Conservation (phyloP, 2,797 vertebrate species). For the Ataeniobius toweri region DNA sequence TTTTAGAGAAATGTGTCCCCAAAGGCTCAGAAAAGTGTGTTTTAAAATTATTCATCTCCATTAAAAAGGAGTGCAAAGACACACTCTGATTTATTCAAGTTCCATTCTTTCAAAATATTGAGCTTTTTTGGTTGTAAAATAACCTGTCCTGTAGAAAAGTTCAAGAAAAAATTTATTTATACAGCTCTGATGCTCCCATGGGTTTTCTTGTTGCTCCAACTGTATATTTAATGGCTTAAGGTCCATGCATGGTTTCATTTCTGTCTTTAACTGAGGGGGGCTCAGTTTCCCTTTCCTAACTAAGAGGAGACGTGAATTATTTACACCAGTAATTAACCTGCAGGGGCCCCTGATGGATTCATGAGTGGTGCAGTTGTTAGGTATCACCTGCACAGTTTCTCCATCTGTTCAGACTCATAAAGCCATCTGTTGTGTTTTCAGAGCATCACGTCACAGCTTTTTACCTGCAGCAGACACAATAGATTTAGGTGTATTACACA, state of each 20-base stretch:
- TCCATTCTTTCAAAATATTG: background rate
- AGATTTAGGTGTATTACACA: background rate
- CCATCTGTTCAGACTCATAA: conserved; percentile 22
- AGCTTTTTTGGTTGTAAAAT: background rate
- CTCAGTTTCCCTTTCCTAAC: conserved; percentile 42
- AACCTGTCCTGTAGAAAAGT: background rate
- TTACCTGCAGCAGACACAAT: background rate
- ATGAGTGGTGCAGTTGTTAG: conserved; percentile 3
- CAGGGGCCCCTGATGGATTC: conserved; percentile 13
- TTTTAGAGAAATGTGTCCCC: background rate
- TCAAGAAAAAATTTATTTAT: background rate
- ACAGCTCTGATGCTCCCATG: background rate
- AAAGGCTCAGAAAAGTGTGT: background rate
- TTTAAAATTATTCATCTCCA: background rate
- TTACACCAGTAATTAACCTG: conserved; percentile 50
- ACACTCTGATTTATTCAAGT: background rate
- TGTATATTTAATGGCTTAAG: background rate
- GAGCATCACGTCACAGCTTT: background rate
- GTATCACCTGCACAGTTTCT: conserved; percentile 29
- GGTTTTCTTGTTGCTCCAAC: background rate
- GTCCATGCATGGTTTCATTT: conserved; percentile 11
- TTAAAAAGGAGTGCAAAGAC: background rate
- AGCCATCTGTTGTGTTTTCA: conserved; percentile 15
- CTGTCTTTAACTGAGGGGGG: conserved; percentile 31
- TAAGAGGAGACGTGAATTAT: conserved; percentile 49